Evolutionary conservation across 1,140 invertebrate genomes (phyloP).

Genomic region (Idris sp.): DNA sequence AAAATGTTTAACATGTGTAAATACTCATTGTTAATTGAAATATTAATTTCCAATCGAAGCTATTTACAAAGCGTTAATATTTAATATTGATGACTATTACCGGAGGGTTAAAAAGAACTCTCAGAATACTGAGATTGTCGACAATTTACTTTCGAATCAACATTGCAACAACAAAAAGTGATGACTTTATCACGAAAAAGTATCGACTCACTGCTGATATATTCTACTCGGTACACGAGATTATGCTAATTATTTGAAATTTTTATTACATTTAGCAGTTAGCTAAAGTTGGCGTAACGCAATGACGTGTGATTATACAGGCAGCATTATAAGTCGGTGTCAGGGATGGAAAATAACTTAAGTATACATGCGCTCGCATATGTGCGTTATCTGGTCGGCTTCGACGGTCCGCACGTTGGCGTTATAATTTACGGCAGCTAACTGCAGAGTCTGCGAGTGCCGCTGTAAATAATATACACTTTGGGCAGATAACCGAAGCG

Average conservation of each 20-base stretch:
- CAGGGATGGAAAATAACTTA: slow-evolving; percentile 34
- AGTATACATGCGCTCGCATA: slow-evolving; percentile 22
- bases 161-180: no score
- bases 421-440: slow-evolving; percentile 54
- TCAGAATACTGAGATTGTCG: no score
- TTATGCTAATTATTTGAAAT: slow-evolving; percentile 7
- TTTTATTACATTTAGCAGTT: slow-evolving; percentile 2
- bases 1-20: no score
- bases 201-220: slow-evolving; percentile 11
- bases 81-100: no score
- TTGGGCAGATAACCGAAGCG: slow-evolving; percentile 32
- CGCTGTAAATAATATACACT: slow-evolving; percentile 59
- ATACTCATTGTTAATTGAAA: no score
- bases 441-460: slow-evolving; percentile 29
- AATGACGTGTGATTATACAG: slow-evolving; percentile 18
- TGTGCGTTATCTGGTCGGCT: slow-evolving; percentile 30
- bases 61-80: no score
- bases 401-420: slow-evolving; percentile 45
- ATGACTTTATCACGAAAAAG: slow-evolving; percentile 6
- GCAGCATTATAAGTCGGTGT: slow-evolving; percentile 23
- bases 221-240: neutral
- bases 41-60: no score
- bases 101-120: no score
- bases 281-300: no score
- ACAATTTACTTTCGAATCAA: no score